These are phyloP conservation scores for Hemichromis elongatus DNA, from an alignment of 2,113 vertebrate genomes.

Conservation along the genomic window DNA sequence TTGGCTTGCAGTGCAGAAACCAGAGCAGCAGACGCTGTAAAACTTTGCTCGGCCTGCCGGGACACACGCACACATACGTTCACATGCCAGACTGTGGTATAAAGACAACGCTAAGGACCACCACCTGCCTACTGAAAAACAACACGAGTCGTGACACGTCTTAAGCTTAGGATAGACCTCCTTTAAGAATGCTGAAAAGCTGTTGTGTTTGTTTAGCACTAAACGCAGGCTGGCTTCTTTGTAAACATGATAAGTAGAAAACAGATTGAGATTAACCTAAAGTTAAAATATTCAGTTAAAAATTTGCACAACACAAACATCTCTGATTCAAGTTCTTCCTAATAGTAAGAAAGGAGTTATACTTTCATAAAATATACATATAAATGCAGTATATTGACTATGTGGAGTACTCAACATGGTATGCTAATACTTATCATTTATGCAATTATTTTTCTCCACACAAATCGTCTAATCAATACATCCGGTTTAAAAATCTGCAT, in stretches of 20 bases:
- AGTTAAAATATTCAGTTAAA: not conserved
- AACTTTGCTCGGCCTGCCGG: conserved; percentile 65
- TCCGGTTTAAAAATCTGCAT: not conserved
- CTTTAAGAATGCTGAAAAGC: conserved; percentile 50
- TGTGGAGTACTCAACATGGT: not conserved
- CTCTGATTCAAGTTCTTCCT: not conserved
- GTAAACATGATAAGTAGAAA: not conserved
- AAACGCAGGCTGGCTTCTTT: not conserved
- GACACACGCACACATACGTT: conserved; percentile 39
- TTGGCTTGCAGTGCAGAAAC: conserved; percentile 85
- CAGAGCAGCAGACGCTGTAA: conserved; percentile 76
- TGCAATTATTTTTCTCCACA: not conserved
- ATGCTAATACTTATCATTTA: not conserved
- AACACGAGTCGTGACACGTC: conserved; percentile 54
- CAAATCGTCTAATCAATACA: not conserved
- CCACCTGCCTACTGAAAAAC: conserved; percentile 49
- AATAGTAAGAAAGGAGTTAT: not conserved
- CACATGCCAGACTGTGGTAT: conserved; percentile 17
- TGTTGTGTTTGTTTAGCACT: not conserved
- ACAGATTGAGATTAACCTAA: not conserved
- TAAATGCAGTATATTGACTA: not conserved
- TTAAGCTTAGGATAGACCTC: conserved; percentile 41
- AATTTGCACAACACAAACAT: not conserved
- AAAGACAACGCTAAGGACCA: conserved; percentile 47
- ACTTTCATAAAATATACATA: not conserved